phyloP scores from a whole-genome alignment of 2,888 invertebrate species.

The Idaea biselata region DNA sequence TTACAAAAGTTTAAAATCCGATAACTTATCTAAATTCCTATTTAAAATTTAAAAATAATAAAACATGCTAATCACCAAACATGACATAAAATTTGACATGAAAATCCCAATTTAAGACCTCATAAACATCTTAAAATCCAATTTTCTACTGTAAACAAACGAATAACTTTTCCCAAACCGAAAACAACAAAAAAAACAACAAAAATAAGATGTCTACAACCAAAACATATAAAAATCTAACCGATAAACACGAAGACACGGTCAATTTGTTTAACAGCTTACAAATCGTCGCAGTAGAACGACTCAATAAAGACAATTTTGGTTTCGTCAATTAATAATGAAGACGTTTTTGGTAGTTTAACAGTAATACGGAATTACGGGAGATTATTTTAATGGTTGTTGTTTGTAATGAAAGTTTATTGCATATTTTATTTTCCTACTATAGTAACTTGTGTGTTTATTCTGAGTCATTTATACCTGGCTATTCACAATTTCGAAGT shows the following conservation, averaged over 20 bases:
- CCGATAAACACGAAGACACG: slow-evolving; percentile 25
- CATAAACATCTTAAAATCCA: not conserved
- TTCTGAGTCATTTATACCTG: not conserved
- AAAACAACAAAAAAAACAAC: not conserved
- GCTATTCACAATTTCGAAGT: too few relatives aligned
- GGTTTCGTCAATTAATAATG: slow-evolving; percentile 20
- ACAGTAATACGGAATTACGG: not conserved
- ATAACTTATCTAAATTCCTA: not conserved
- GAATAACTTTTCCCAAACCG: not conserved
- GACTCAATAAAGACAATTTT: slow-evolving; percentile 28
- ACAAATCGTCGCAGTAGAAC: slow-evolving; percentile 27
- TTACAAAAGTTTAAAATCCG: not conserved
- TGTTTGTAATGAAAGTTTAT: not conserved
- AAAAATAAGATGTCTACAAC: slow-evolving; percentile 5
- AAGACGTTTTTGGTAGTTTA: slow-evolving; percentile 13
- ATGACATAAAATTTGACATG: not conserved
- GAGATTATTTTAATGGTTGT: not conserved
- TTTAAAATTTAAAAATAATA: not conserved
- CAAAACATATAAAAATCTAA: slow-evolving; percentile 16
- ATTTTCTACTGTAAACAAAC: not conserved
- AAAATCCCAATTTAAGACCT: not conserved
- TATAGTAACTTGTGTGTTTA: not conserved
- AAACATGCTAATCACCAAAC: not conserved
- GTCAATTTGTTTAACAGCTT: slow-evolving; percentile 29
- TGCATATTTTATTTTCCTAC: not conserved